Conservation (phyloP, 2,797 vertebrate species). For the Poeciliopsis paucimaculata region DNA sequence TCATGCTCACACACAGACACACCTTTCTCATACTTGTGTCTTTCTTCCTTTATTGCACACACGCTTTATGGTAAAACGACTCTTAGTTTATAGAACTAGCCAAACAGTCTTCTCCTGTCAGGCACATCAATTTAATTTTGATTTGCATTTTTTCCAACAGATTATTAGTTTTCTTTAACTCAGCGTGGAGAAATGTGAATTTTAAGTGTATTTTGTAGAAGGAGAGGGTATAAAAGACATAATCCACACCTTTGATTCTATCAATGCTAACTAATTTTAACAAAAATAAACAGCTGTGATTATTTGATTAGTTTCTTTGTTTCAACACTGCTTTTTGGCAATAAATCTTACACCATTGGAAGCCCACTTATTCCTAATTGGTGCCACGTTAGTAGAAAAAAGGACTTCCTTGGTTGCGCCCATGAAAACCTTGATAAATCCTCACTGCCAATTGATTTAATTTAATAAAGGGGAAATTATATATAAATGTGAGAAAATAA, state of each 20-base stretch:
- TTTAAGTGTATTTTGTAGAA: not conserved
- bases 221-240: not conserved
- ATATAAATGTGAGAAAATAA: not conserved
- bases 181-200: not conserved
- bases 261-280: not conserved
- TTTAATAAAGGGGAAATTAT: not conserved
- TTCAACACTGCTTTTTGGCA: not conserved
- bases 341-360: not conserved
- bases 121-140: constrained; percentile 41
- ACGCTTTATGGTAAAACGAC: constrained; percentile 30
- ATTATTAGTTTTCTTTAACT: not conserved
- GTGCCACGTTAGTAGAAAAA: not conserved
- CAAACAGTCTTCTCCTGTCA: constrained; percentile 8
- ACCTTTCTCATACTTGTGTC: constrained; percentile 31
- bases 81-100: constrained; percentile 17
- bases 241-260: not conserved
- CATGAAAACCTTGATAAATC: not conserved
- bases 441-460: not conserved
- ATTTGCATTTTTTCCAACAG: constrained; percentile 8
- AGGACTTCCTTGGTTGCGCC: not conserved
- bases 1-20: constrained; percentile 8
- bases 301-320: not conserved
- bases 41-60: constrained; percentile 26
- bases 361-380: not conserved
- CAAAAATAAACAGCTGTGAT: not conserved